phyloP scores from a whole-genome alignment of 2,888 invertebrate genomes.

The Poecilus cupreus region DNA sequence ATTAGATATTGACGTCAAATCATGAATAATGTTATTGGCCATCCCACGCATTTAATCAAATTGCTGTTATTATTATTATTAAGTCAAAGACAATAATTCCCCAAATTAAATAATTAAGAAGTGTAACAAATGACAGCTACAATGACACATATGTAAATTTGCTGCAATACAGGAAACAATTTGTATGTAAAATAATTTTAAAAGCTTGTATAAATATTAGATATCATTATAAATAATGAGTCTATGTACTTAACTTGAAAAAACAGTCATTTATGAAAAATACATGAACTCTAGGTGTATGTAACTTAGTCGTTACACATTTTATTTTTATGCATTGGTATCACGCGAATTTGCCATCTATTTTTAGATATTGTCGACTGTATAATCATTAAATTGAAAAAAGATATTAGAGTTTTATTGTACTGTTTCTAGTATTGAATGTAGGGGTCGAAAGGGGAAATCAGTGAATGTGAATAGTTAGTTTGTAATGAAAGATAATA shows the following conservation, averaged over 20 bases:
- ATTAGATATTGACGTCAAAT: neutral
- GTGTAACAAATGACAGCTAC: neutral
- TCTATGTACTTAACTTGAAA: neutral
- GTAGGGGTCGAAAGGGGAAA: neutral
- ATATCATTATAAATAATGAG: neutral
- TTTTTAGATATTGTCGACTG: constrained; percentile 19
- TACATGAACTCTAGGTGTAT: constrained; percentile 10
- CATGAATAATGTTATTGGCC: neutral
- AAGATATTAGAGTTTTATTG: neutral
- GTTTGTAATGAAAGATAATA: constrained; percentile 16
- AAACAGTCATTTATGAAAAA: constrained; percentile 19
- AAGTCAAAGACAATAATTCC: neutral
- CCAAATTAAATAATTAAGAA: neutral
- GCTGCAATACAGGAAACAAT: neutral
- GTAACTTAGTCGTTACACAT: constrained; percentile 1
- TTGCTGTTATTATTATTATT: neutral
- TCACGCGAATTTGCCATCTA: constrained; percentile 32
- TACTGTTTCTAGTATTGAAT: neutral
- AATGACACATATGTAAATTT: neutral
- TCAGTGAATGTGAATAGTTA: neutral
- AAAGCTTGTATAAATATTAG: neutral
- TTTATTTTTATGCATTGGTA: constrained; percentile 20
- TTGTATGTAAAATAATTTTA: constrained; percentile 2
- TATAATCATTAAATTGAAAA: constrained; percentile 16
- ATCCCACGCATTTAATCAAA: neutral